Evolutionary conservation across 2,113 vertebrate genomes (phyloP), one percentile per base, ranked within the genome.

Genomic region (Bagarius yarrelli): DNA sequence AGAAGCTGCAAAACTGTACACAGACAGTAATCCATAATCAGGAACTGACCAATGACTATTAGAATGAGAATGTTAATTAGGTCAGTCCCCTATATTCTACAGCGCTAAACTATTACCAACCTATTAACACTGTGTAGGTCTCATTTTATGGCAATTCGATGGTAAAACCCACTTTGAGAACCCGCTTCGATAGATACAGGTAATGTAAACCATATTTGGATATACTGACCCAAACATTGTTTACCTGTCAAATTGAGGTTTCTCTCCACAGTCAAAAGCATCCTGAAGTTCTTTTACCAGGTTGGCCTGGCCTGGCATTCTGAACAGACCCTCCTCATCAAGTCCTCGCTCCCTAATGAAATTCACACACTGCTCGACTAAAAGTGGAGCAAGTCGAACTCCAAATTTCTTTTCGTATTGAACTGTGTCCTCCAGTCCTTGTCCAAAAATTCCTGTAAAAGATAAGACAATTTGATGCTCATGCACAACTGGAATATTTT

Each of bases 351-450:
- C 95, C 60, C 95, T 91, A 87, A 99, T 96, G 90, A 99, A 99
- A 87, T 97, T 96, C 92, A 96, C 97, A 36, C 96, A 98, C 89
- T 97, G 97, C 79, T 98, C 96, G 87, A 98, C 96, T 89, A 98
- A 90, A 69, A 98, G 90, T 0, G 97, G 96, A 1, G 95, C 96
- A 86, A 94, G 87, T n/a, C 94, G 94, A 50, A 91, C 92, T 5
- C 96, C 97, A 30, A 94, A 96, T 90, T 94, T 96, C 79, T 88
- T 91, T 86, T 98, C 96, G 0, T 94, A 93, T 86, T 94, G 94
- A 0, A 97, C 95, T 0, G 96, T 97, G 89, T 99, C 96, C 88
- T 99, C 96, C 79, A 99, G 71, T 19, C 92, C 93, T 89, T 98
- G 96, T 11, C 97, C 97, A 81, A 98, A 99, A 87, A 98, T 95